Base-by-base conservation (phyloP, 2,113 vertebrate genomes). In the Seriola aureovittata region DNA sequence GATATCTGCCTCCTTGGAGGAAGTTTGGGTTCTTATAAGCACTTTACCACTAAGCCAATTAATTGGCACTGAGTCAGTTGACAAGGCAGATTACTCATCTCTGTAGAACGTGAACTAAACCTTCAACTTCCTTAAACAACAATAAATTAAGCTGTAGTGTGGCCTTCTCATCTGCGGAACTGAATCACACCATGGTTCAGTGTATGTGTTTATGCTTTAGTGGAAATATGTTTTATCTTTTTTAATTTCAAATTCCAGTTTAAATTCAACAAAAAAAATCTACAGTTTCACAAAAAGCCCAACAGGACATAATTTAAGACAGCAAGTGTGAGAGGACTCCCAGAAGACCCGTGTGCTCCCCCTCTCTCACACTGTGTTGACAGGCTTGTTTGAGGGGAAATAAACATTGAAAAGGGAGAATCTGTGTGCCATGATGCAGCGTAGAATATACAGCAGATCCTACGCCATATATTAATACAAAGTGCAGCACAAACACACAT, bases 1-100 rank as follows among this genome's bases (percentile, higher is more conserved):
- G 44, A 87, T 84, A 87, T 81, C 85, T 75, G 72, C 50, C 67
- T 88, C 82, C 52, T 32, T 14, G 38, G 78, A 77, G 65, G 83
- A 81, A 74, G 78, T 80, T 78, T 79, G 25, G 62, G 78, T 71
- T 78, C 50, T 38, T 62, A 59, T 46, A 81, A 64, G 44, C 64
- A 69, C 78, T 57, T 54, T 23, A 23, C 23, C 23, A 23, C 23
- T 23, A 23, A 23, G 14, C 82, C 67, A 88, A 70, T 69, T 86
- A 81, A 83, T 62, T 50, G 62, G 60, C 74, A 67, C 62, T 67
- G 55, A 82, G 68, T 63, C 36, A 74, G 40, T 59, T 60, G 8
- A 25, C 16, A 46, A 54, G 44, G 68, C 55, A 70, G 36, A 67
- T 59, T 46, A 62, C 55, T 67, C 46, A 66, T 77, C 36, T 36